Percentiles rank a stretch among this genome's conserved stretches.
Evolutionary conservation across 1,140 invertebrate species (phyloP).

Genomic region (Papilio dardanus): DNA sequence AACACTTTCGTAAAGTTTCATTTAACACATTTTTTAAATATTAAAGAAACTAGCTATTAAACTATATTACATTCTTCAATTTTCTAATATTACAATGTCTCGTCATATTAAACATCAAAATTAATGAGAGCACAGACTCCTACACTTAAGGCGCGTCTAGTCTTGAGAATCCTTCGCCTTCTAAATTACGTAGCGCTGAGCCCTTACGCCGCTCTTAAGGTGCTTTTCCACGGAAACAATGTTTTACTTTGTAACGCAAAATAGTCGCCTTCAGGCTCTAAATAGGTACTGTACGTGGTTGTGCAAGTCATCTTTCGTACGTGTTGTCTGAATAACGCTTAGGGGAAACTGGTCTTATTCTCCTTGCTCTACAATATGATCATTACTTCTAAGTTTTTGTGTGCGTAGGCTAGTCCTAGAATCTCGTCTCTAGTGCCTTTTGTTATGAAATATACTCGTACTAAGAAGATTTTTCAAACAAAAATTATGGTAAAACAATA

Average conservation of each 20-base stretch:
- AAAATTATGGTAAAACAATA: too few species aligned
- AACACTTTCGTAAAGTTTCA: too few species aligned
- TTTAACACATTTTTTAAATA: too few species aligned
- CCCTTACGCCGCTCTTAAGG: background rate
- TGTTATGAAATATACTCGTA: background rate
- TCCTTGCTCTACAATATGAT: background rate
- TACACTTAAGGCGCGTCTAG: slow-evolving; percentile 9
- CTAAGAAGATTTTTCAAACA: too few species aligned
- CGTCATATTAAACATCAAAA: slow-evolving; percentile 1
- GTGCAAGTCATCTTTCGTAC: too few species aligned
- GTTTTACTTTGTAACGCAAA: too few species aligned
- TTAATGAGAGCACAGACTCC: slow-evolving; percentile 3
- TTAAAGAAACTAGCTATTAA: too few species aligned
- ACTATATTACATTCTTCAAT: background rate
- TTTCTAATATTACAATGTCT: background rate
- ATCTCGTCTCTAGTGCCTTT: background rate
- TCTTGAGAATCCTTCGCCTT: slow-evolving; percentile 1
- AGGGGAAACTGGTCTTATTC: background rate
- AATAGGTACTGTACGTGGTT: too few species aligned
- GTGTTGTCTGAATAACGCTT: background rate
- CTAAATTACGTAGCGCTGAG: slow-evolving; percentile 11
- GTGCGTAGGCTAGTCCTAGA: background rate
- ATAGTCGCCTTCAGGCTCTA: too few species aligned
- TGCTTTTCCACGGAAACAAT: background rate
- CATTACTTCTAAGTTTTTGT: background rate